These are phyloP conservation scores for Geococcyx californianus DNA, from an alignment of 2,113 vertebrate species.

Conservation along the genomic window DNA sequence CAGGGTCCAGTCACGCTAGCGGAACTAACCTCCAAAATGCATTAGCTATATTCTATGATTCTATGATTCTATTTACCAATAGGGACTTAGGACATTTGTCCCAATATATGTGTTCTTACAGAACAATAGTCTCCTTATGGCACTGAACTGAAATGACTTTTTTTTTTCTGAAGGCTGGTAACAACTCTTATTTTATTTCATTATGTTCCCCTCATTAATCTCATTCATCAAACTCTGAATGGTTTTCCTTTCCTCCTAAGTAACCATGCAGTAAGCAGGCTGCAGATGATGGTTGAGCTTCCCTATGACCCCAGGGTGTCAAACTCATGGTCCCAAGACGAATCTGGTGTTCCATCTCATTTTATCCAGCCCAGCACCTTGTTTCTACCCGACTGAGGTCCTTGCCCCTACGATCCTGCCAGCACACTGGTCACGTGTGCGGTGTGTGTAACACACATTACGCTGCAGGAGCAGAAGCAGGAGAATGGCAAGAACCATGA, in stretches of 20 bases:
- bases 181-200: background rate
- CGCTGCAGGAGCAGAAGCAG: too few species aligned
- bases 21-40: background rate
- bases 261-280: background rate
- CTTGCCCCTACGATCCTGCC: too few species aligned
- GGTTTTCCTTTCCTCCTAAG: background rate
- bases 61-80: background rate
- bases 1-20: background rate
- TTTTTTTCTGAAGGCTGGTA: background rate
- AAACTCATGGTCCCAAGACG: too few species aligned
- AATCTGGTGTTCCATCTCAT: too few species aligned
- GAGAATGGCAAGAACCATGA: too few species aligned
- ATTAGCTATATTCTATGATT: too few species aligned
- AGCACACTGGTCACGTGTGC: too few species aligned
- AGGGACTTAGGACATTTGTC: background rate
- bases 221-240: background rate
- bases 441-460: too few species aligned
- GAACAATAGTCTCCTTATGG: background rate
- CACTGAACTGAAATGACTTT: background rate
- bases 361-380: too few species aligned
- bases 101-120: background rate
- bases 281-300: background rate
- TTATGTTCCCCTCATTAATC: background rate
- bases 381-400: too few species aligned
- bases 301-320: too few species aligned